Conservation (phyloP, 23 tunicate species). For the Halocynthia roretzi region DNA sequence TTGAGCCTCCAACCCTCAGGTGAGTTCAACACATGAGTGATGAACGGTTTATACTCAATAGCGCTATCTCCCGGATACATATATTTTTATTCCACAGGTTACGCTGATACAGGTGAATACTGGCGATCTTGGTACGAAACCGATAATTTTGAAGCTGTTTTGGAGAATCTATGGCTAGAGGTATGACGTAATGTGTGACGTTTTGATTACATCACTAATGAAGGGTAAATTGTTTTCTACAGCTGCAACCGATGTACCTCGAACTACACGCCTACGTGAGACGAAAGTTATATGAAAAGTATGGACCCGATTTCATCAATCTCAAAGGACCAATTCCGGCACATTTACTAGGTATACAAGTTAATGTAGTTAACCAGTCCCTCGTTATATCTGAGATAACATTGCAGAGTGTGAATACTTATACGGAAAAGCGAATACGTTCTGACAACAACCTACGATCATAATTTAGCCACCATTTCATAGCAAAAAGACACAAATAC, state of each 20-base stretch:
- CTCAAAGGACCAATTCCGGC: slow-evolving; percentile 90
- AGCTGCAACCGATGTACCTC: slow-evolving; percentile 63
- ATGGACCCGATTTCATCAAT: slow-evolving; percentile 70
- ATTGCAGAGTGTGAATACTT: no score
- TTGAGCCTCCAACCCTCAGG: no score
- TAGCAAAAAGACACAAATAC: no score
- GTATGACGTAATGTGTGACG: slow-evolving; percentile 16
- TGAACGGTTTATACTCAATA: no score
- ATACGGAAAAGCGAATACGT: neutral
- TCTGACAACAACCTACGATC: no score
- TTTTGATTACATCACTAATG: neutral
- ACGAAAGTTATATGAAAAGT: slow-evolving; percentile 69
- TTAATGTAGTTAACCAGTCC: neutral
- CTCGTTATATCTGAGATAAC: neutral
- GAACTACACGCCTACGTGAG: slow-evolving; percentile 90
- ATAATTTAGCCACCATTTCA: no score
- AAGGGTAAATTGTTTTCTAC: neutral
- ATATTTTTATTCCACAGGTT: slow-evolving; percentile 21
- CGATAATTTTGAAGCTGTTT: slow-evolving; percentile 51
- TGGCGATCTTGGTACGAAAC: slow-evolving; percentile 94
- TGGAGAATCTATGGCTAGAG: slow-evolving; percentile 77
- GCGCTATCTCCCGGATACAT: neutral
- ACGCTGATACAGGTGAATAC: slow-evolving; percentile 65
- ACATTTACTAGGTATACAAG: slow-evolving; percentile 54
- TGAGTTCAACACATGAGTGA: no score